Evolutionary conservation across 37 sponge, comb jelly and placozoan species (phyloP).

Genomic region (Theonella swinhoei): DNA sequence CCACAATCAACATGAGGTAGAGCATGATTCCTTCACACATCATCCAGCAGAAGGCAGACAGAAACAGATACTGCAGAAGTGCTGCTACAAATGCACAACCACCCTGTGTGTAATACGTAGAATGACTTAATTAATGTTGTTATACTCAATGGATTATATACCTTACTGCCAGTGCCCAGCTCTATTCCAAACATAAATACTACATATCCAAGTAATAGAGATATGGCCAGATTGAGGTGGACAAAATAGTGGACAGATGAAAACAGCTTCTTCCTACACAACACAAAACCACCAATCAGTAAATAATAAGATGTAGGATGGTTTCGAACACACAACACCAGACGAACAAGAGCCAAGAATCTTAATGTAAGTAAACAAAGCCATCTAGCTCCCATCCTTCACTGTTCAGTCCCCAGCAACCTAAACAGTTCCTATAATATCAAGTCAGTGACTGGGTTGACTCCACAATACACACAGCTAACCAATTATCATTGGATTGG

Average conservation of each 20-base stretch:
- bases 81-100: conserved; percentile 46
- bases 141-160: not conserved
- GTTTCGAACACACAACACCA: too few relatives aligned
- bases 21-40: conserved; percentile 66
- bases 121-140: not conserved
- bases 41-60: conserved; percentile 58
- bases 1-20: conserved; percentile 58
- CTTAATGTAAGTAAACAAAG: too few relatives aligned
- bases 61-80: conserved; percentile 48
- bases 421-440: too few relatives aligned
- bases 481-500: too few relatives aligned
- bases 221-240: conserved; percentile 18
- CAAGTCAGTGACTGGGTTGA: too few relatives aligned
- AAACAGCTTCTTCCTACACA: conserved; percentile 17
- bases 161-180: not conserved
- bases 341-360: too few relatives aligned
- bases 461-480: too few relatives aligned
- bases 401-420: too few relatives aligned
- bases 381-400: too few relatives aligned
- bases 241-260: conserved; percentile 8
- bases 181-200: conserved; percentile 21
- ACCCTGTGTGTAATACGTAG: conserved; percentile 1
- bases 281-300: not conserved
- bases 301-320: too few relatives aligned
- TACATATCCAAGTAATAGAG: conserved; percentile 11